phyloP scores from a whole-genome alignment of 2,888 invertebrate genomes.

The Scaptomyza parva region DNA sequence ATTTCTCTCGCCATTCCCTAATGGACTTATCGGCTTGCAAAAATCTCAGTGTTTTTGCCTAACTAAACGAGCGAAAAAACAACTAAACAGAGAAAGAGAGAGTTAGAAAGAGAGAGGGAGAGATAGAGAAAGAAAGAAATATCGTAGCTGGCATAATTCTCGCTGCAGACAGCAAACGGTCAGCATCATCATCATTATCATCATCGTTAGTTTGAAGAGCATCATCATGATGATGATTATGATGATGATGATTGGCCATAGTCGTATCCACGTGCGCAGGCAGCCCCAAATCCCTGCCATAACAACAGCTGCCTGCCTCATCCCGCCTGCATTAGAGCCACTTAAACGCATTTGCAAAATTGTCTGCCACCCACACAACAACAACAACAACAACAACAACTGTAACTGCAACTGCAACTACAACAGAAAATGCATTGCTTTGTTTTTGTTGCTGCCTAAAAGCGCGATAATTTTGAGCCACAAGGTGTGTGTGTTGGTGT shows the following conservation, averaged over 20 bases:
- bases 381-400: constrained; percentile 37
- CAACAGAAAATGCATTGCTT: constrained; percentile 25
- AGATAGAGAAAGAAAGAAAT: constrained; percentile 12
- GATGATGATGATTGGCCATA: constrained; percentile 31
- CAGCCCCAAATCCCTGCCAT: constrained; percentile 30
- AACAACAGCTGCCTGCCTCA: constrained; percentile 66
- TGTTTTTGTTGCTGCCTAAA: constrained; percentile 41
- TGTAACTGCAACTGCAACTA: constrained; percentile 19
- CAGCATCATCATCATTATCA: constrained; percentile 15
- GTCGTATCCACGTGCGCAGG: constrained; percentile 72
- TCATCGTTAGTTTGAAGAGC: constrained; percentile 11
- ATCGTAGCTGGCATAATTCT: constrained; percentile 59
- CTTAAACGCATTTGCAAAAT: constrained; percentile 80
- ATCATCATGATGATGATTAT: constrained; percentile 6
- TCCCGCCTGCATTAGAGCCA: constrained; percentile 77
- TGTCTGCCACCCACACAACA: constrained; percentile 73
- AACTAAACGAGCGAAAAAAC: constrained; percentile 53
- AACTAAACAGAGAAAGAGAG: background rate
- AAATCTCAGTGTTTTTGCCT: constrained; percentile 60
- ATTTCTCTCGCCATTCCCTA: constrained; percentile 48
- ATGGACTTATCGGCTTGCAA: constrained; percentile 67
- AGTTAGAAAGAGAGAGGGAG: background rate
- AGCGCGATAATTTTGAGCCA: constrained; percentile 70
- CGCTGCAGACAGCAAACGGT: constrained; percentile 44
- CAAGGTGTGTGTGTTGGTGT: constrained; percentile 17